A percentile compares a stretch with the other conserved stretches of the same genome.
Evolutionary conservation across 2,113 vertebrate genomes (phyloP).

Genomic region (Nibea coibor): DNA sequence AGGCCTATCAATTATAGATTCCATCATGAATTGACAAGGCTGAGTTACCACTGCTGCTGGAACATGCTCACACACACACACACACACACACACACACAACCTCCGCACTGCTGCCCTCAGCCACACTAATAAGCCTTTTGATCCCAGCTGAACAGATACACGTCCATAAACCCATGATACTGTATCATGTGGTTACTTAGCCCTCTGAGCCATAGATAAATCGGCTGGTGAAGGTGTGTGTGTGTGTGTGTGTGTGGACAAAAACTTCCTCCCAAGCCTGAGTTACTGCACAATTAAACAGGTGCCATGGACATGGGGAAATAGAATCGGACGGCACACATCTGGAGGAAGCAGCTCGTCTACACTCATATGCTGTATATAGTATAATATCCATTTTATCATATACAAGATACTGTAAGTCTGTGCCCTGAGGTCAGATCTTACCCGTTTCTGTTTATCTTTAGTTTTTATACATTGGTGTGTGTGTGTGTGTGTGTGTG

Average conservation of each 20-base stretch:
- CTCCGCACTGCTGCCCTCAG: not conserved
- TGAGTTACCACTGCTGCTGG: slow-evolving; percentile 61
- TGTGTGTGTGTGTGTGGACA: not conserved
- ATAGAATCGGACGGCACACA: slow-evolving; percentile 36
- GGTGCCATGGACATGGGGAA: slow-evolving; percentile 16
- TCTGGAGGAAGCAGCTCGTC: slow-evolving; percentile 29
- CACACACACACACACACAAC: not conserved
- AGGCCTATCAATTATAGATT: slow-evolving; percentile 74
- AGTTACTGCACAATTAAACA: slow-evolving; percentile 48
- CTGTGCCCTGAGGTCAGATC: not conserved
- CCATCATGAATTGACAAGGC: slow-evolving; percentile 74
- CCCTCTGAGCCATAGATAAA: slow-evolving; percentile 42
- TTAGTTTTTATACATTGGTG: not conserved
- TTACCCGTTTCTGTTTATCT: not conserved
- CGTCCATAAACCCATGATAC: slow-evolving; percentile 47
- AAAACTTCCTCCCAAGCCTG: slow-evolving; percentile 22
- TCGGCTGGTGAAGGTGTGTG: slow-evolving; percentile 16
- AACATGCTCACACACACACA: slow-evolving; percentile 10
- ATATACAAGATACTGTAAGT: not conserved
- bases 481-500: not conserved
- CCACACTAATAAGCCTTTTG: slow-evolving; percentile 38
- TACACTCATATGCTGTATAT: not conserved
- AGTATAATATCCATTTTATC: slow-evolving; percentile 11
- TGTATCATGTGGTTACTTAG: slow-evolving; percentile 57
- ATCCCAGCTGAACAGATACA: slow-evolving; percentile 41